A percentile compares a stretch with the other conserved stretches of the same genome.
Conservation (phyloP, 2,797 vertebrate genomes). For the Lagorchestes hirsutus region DNA sequence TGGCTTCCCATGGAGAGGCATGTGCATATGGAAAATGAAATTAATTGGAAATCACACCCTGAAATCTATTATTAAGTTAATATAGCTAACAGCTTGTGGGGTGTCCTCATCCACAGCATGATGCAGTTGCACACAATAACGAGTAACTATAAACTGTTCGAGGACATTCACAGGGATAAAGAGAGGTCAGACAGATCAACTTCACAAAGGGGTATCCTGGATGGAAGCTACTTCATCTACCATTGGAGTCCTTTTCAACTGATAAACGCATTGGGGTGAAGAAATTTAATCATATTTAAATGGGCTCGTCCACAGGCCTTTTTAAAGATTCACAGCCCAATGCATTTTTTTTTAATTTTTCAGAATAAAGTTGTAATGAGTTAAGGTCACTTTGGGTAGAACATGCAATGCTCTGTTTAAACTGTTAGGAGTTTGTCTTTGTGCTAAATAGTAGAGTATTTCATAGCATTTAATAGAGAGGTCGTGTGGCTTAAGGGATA, state of each 20-base stretch:
- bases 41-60: constrained; percentile 87
- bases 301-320: constrained; percentile 60
- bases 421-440: neutral
- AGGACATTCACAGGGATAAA: constrained; percentile 70
- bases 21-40: constrained; percentile 84
- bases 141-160: constrained; percentile 74
- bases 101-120: constrained; percentile 78
- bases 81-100: constrained; percentile 86
- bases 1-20: constrained; percentile 81
- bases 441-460: neutral
- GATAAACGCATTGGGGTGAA: constrained; percentile 27
- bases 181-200: constrained; percentile 71
- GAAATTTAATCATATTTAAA: constrained; percentile 50
- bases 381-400: constrained; percentile 43
- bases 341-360: constrained; percentile 56
- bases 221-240: constrained; percentile 42
- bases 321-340: constrained; percentile 56
- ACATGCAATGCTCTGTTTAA: neutral
- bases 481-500: neutral
- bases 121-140: constrained; percentile 80
- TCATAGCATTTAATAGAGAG: neutral
- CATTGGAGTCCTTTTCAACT: neutral
- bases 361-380: constrained; percentile 16
- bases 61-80: constrained; percentile 88
- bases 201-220: constrained; percentile 11